phyloP scores from a whole-genome alignment of 2,113 vertebrate species.

The Cochlearius cochlearius region DNA sequence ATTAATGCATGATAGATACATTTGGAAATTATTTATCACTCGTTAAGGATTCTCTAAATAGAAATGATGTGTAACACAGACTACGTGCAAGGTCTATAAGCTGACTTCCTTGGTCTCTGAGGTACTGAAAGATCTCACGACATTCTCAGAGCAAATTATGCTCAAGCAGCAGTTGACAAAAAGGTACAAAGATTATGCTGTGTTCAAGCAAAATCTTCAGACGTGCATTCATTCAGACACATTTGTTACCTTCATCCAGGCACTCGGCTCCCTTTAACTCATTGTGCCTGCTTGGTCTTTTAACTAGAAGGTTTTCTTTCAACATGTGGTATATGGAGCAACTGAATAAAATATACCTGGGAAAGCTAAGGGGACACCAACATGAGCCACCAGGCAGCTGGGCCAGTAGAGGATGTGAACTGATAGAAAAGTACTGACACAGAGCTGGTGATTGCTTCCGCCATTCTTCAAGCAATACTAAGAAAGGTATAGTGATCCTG shows the following conservation, averaged over 20 bases:
- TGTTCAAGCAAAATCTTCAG: background rate
- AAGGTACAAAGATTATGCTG: background rate
- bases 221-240: background rate
- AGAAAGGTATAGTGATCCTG: background rate
- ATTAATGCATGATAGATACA: slow-evolving; percentile 7
- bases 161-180: background rate
- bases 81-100: background rate
- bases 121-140: background rate
- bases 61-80: slow-evolving; percentile 1
- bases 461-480: background rate
- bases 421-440: background rate
- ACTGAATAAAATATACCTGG: background rate
- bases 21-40: slow-evolving; percentile 42
- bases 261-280: background rate
- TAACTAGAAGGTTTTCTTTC: background rate
- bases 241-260: background rate
- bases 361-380: background rate
- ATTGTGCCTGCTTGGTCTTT: background rate
- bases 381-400: background rate
- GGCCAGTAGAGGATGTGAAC: background rate
- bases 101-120: background rate
- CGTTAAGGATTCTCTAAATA: background rate
- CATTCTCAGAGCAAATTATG: background rate
- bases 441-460: background rate
- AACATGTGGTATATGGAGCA: background rate